These are phyloP conservation scores for Ciona savignyi DNA, from an alignment of 23 tunicate species.

Conservation along the genomic window DNA sequence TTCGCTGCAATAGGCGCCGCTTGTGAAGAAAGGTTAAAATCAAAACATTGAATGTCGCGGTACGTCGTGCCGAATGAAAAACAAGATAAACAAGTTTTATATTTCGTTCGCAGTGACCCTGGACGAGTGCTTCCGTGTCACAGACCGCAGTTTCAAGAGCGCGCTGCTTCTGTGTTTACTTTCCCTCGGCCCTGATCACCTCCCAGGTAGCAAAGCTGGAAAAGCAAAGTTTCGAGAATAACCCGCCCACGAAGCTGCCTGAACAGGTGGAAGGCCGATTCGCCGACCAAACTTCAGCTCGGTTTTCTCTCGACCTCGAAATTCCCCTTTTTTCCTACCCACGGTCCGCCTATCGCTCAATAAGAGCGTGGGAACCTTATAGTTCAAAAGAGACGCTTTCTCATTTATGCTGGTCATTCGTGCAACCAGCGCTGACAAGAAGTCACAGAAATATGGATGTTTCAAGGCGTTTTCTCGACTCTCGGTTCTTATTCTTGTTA, in stretches of 20 bases:
- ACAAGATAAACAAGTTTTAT: neutral
- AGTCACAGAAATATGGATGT: neutral
- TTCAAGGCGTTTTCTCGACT: neutral
- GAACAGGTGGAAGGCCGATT: neutral
- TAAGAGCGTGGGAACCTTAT: neutral
- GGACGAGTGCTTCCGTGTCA: no score
- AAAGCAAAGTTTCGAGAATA: neutral
- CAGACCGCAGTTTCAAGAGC: neutral
- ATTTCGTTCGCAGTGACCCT: no score
- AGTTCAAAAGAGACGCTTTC: neutral
- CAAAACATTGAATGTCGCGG: neutral
- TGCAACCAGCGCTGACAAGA: neutral
- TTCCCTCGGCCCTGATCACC: neutral
- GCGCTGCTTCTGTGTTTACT: neutral
- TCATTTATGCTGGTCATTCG: neutral
- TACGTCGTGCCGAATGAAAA: neutral
- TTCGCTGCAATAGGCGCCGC: no score
- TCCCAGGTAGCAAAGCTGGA: neutral
- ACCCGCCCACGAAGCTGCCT: neutral
- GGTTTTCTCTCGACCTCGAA: neutral
- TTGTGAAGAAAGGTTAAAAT: neutral
- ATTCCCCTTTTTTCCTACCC: neutral
- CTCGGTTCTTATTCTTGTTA: neutral
- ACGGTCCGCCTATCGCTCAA: neutral
- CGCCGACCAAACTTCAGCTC: neutral